phyloP scores from a whole-genome alignment of 1,140 invertebrate species.

The Papilio helenus region DNA sequence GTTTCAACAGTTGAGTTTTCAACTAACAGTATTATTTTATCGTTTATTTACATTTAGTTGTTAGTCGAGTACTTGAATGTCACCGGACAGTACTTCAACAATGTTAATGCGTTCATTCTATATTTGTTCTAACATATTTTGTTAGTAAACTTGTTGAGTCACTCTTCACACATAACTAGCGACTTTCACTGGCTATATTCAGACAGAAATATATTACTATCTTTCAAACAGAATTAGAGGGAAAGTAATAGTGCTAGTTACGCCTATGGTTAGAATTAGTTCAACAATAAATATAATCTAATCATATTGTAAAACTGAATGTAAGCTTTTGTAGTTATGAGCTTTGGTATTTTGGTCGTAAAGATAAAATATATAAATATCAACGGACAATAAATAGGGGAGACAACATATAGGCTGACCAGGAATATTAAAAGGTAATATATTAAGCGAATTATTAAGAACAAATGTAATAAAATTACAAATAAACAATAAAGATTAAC shows the following conservation, averaged over 20 bases:
- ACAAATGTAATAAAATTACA: too few relatives aligned
- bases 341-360: neutral
- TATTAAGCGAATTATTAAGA: too few relatives aligned
- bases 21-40: neutral
- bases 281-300: slow-evolving; percentile 29
- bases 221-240: too few relatives aligned
- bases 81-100: neutral
- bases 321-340: neutral
- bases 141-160: neutral
- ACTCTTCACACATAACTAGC: neutral
- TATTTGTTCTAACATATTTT: neutral
- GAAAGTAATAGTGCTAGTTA: neutral
- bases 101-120: neutral
- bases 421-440: too few relatives aligned
- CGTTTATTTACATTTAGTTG: neutral
- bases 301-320: slow-evolving; percentile 11
- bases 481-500: too few relatives aligned
- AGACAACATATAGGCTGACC: neutral
- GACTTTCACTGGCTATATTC: too few relatives aligned
- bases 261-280: neutral
- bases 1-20: neutral
- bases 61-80: neutral
- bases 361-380: neutral
- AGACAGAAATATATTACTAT: too few relatives aligned
- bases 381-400: neutral